These are phyloP conservation scores for Orchesella flavescens DNA, from an alignment of 2,888 invertebrate genomes.

Conservation along the genomic window DNA sequence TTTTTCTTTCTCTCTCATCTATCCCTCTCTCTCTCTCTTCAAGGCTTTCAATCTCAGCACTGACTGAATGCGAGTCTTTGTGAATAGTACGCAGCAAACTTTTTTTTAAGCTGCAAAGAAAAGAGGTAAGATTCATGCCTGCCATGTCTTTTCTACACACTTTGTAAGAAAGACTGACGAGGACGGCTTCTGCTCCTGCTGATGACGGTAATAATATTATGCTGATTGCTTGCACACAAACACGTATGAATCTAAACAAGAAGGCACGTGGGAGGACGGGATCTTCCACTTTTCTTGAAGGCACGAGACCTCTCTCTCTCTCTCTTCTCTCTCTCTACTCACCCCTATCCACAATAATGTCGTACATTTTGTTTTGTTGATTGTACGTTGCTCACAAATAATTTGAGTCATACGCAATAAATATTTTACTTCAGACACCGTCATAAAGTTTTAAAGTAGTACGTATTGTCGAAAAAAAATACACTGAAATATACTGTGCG, in stretches of 20 bases:
- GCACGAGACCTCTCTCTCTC: slow-evolving; percentile 67
- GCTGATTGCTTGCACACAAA: slow-evolving; percentile 59
- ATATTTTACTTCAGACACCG: too few relatives aligned
- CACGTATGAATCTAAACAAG: slow-evolving; percentile 44
- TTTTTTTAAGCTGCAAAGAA: slow-evolving; percentile 21
- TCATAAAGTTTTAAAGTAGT: too few relatives aligned
- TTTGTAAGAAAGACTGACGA: slow-evolving; percentile 45
- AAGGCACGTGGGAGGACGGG: slow-evolving; percentile 71
- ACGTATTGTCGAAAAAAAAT: too few relatives aligned
- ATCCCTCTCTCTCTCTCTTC: slow-evolving; percentile 25
- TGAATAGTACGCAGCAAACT: background rate
- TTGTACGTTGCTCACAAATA: background rate
- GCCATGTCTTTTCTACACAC: slow-evolving; percentile 41
- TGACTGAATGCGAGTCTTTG: slow-evolving; percentile 10
- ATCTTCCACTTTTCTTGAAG: slow-evolving; percentile 70
- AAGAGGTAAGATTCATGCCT: slow-evolving; percentile 42
- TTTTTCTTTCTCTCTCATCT: background rate
- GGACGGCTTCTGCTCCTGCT: slow-evolving; percentile 57
- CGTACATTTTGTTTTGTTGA: background rate
- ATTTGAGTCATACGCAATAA: too few relatives aligned
- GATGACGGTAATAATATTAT: slow-evolving; percentile 56
- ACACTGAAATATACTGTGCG: too few relatives aligned
- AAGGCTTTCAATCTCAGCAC: slow-evolving; percentile 46
- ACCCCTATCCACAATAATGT: background rate
- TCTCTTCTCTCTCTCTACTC: slow-evolving; percentile 52